Evolutionary conservation across 2,888 invertebrate species (phyloP), one percentile per base, ranked within the genome.

Genomic region (Sepiola atlantica): DNA sequence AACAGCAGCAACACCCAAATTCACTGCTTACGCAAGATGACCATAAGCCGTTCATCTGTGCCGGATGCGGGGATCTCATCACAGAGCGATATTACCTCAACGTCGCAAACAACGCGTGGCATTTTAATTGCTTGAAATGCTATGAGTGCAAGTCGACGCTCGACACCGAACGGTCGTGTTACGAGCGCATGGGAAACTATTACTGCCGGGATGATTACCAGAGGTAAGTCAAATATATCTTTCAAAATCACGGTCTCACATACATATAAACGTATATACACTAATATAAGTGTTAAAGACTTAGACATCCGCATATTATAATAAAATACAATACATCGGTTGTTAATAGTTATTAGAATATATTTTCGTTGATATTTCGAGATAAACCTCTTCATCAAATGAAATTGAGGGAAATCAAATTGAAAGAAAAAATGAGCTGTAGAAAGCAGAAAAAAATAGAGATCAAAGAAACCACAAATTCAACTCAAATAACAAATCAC

Each of bases 51-150:
- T 91, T 91, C 35, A 54, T 91, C 54, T 91, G 91, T 35, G 91
- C 91, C 28, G 91, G 91, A 35, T 91, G 91, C 54, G 91, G 91
- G 16, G 91, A 91, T 91, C 91, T 91, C 45, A 91, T 91, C 91
- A 91, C 91, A 3, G 91, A 91, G 35, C 91, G 91, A 35, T 91
- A 91, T 54, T 91, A 91, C 35, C 35, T 91, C 35, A 91, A 91
- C 54, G 91, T 91, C 12, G 91, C 91, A 3, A 91, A 91, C 28
- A 91, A 91, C 28, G 91, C 91, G 21, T 91, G 91, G 91, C 91
- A 91, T 54, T 91, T 91, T 91, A 91, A 91, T 54, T 91, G 91
- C 21, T 91, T 91, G 91, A 91, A 91, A 35, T 91, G 91, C 35
- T 91, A 91, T 6, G 91, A 91, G 45, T 91, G 91, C 28, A 91